Base-by-base conservation (phyloP, 2,797 vertebrate species). In the Sebastes cheni region DNA sequence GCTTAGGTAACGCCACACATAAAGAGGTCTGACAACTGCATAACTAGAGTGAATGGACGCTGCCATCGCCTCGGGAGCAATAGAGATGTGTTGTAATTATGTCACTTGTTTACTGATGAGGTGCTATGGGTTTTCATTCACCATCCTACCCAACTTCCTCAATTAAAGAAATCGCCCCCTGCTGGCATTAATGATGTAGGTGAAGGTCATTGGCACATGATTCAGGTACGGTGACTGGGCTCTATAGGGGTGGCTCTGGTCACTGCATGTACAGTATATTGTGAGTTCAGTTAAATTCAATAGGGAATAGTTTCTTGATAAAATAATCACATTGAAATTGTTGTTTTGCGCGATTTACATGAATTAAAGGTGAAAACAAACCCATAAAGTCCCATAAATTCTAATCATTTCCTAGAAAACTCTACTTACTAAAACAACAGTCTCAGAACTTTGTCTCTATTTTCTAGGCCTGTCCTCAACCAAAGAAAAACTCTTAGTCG, bases 21-120 rank as follows among this genome's bases (percentile, higher is more conserved):
- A 83, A 89, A 90, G 84, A 88, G 79, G 80, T 83, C 85, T 91
- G 92, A 94, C 92, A 90, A 71, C 61, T n/a, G 74, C 60, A 77
- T 93, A 94, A 95, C 85, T 36, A 87, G 80, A 87, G 80, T 89
- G 89, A 90, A 92, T 93, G 92, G 86, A 91, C 79, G 32, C 79
- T 65, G 87, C 72, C 80, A 71, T 56, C 25, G 82, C 84, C 81
- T 58, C 59, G 67, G 85, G 77, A 88, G 72, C 68, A 25, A 88
- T 88, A 82, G 66, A 91, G 87, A 92, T 87, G 80, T 83, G 75
- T 77, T 87, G 83, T 88, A 91, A 95, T 95, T 93, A 93, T 86
- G 86, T 88, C 78, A 66, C 36, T 1, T 10, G 86, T 77, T 90
- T 85, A 66, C 56, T 72, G 80, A 88, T 82, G 77, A 82, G 55